Evolutionary conservation across 2,888 invertebrate genomes (phyloP).

Genomic region (Neoscelio sp.): DNA sequence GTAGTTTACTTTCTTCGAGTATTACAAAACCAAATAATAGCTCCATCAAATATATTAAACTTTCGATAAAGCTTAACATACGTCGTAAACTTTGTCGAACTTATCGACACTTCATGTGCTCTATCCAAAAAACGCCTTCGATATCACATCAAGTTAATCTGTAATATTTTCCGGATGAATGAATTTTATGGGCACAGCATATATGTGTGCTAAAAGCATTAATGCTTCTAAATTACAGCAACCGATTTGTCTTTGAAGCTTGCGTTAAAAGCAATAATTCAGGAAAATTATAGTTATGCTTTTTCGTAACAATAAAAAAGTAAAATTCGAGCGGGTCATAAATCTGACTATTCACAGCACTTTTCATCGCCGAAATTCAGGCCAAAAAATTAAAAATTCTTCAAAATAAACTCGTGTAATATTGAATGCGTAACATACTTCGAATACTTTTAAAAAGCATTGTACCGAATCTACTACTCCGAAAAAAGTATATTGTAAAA

Average conservation of each 20-base stretch:
- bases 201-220: constrained; percentile 24
- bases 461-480: no score
- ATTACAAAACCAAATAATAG: no score
- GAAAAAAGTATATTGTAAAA: no score
- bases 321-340: background rate
- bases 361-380: background rate
- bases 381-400: no score
- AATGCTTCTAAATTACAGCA: constrained; percentile 29
- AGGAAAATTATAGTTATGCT: constrained; percentile 20
- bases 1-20: no score
- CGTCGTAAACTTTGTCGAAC: constrained; percentile 3
- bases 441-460: no score
- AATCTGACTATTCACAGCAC: background rate
- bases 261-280: constrained; percentile 28
- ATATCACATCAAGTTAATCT: background rate
- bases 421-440: no score
- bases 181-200: constrained; percentile 11
- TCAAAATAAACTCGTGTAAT: no score
- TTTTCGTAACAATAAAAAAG: constrained; percentile 1
- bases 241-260: constrained; percentile 22
- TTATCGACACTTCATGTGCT: no score
- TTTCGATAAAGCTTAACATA: no score
- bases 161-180: constrained; percentile 8
- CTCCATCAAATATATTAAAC: no score
- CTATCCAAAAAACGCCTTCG: no score